Base-by-base conservation (phyloP, 2,113 vertebrate genomes). In the Erythrocercus mccallii region DNA sequence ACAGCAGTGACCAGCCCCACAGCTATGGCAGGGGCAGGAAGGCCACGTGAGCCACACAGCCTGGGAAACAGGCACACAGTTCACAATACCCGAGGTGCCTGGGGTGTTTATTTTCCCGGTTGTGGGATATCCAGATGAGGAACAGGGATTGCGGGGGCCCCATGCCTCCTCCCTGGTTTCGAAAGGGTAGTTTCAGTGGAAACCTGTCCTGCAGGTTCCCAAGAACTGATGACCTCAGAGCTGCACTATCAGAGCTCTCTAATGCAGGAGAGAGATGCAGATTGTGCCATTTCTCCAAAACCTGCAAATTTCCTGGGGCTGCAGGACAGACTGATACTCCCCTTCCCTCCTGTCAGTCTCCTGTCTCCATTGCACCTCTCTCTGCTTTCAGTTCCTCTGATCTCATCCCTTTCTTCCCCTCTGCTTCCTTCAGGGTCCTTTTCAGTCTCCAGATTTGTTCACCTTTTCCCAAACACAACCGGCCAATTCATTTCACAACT, bases 181-280 rank as follows among this genome's bases (percentile, higher is more conserved):
- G 2, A 93, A 93, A 92, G 44, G 40, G 20, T 40, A 81, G 93
- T 96, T 96, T 96, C 93, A 94, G 48, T 83, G 40, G 38, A 86
- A 96, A 96, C 95, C 30, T 3, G 65, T 84, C 80, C 81, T 81
- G 48, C 93, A 71, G 86, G 90, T 94, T 93, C 35, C 45, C 16
- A 38, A 72, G 50, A 9, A 17, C 21, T 11, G 9, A 21, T 83
- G 71, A 91, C 42, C 40, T 95, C 81, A 91, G 53, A 86, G 77
- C 44, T 68, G 83, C 50, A 10, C 14, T 73, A 70, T 56, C 79
- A 86, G 51, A 83, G 71, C 42, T 80, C 70, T 58, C 71, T 56
- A 50, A 66, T 4, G 37, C 24, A 80, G 44, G 37, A 20, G 25
- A n/a, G 31, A 51, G 44, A 48, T 0, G 1, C 5, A 38, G 21